A percentile compares a stretch with the other conserved stretches of the same genome.
phyloP scores from a whole-genome alignment of 2,888 invertebrate genomes.

The Lycocerus yunnanus region DNA sequence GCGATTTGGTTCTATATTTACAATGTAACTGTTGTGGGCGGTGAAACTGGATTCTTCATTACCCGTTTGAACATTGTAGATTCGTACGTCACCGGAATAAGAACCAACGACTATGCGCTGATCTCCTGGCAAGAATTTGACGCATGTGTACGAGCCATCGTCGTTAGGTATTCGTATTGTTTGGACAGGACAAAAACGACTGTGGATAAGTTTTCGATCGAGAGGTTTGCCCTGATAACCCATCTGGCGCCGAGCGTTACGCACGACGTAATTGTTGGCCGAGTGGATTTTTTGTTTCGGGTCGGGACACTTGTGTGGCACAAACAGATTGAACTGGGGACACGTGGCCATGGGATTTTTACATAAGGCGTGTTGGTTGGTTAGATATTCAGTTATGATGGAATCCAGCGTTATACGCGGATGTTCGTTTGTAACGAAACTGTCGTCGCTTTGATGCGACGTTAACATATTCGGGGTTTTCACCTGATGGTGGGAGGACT shows the following conservation, averaged over 20 bases:
- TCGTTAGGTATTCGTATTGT: conserved; percentile 72
- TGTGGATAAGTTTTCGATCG: conserved; percentile 84
- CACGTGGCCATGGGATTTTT: conserved; percentile 97
- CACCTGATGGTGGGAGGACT: conserved; percentile 38
- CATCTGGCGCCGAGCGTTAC: conserved; percentile 62
- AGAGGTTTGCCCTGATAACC: conserved; percentile 64
- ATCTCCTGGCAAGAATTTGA: conserved; percentile 53
- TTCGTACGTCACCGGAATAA: conserved; percentile 86
- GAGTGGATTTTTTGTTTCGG: conserved; percentile 70
- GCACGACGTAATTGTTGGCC: conserved; percentile 73
- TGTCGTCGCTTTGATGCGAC: conserved; percentile 38
- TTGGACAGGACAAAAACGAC: conserved; percentile 77
- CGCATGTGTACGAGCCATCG: conserved; percentile 75
- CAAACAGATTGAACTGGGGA: conserved; percentile 92
- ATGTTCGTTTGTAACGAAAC: conserved; percentile 41
- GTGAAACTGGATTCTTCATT: conserved; percentile 77
- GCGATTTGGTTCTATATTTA: conserved; percentile 74
- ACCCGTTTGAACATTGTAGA: conserved; percentile 84
- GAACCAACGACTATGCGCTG: conserved; percentile 80
- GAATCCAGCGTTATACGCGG: conserved; percentile 77
- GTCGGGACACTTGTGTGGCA: conserved; percentile 96
- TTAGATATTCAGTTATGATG: conserved; percentile 94
- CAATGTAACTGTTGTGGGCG: conserved; percentile 88
- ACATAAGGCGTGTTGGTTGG: conserved; percentile 97
- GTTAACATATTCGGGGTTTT: conserved; percentile 36